Base-by-base conservation (phyloP, 2,797 vertebrate species). In the Cynopterus sphinx region DNA sequence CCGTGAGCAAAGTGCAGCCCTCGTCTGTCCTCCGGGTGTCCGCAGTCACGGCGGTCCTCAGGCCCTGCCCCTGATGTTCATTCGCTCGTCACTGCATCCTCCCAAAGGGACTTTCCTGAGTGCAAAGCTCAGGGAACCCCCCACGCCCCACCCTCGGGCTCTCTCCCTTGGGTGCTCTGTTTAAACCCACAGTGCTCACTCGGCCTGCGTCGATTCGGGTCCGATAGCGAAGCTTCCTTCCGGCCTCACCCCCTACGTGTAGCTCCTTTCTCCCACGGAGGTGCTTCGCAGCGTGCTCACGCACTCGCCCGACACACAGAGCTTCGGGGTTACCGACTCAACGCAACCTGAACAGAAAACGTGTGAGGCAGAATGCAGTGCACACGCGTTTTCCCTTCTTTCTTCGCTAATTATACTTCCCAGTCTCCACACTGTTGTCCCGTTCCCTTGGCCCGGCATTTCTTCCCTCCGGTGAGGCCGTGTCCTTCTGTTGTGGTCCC, bases 111-210 rank as follows among this genome's bases (percentile, higher is more conserved):
- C 31, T 65, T 55, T 33, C n/a, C 61, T 46, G 43, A 19, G 46
- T 12, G 12, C 46, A 3, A 46, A 4, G 71, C 78, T 39, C 78
- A 33, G 15, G 46, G 12, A 46, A 3, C 46, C 46, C 46, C 12
- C 46, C 11, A 3, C 11, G 12, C 11, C n/a, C n/a, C n/a, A 3
- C 46, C 46, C 46, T 0, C 3, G 12, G 46, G 3, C 28, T 31
- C 51, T 49, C 5, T 15, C n/a, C n/a, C 3, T 36, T 46, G 3
- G 13, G 19, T 12, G 5, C 11, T 2, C 1, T 3, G 21, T 26
- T 22, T 63, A 6, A 16, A 55, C 39, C n/a, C 53, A 6, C 6
- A 26, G 6, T 24, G 3, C 41, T 19, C 1, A 2, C 51, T 51
- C 5, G 16, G 10, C 41, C 36, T 63, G 6, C 53, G n/a, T n/a